Conservation (phyloP, 2,888 invertebrate genomes). For the Sarcophaga carnaria region DNA sequence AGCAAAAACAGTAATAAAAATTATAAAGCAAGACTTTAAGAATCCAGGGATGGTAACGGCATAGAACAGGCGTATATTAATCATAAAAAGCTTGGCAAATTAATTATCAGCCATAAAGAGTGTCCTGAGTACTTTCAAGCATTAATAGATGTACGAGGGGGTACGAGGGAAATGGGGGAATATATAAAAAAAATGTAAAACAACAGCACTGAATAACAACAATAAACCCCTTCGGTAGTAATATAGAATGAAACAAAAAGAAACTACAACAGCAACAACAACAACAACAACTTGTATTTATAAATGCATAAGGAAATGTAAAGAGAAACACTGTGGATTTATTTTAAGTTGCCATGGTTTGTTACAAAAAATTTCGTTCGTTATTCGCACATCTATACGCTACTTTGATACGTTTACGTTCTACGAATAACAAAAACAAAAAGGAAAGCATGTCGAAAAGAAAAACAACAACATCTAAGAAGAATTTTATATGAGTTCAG, state of each 20-base stretch:
- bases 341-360: slow-evolving; percentile 66
- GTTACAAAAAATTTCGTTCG: slow-evolving; percentile 25
- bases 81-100: slow-evolving; percentile 67
- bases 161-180: slow-evolving; percentile 11
- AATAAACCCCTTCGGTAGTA: slow-evolving; percentile 64
- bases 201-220: slow-evolving; percentile 57
- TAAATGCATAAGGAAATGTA: slow-evolving; percentile 43
- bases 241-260: slow-evolving; percentile 64
- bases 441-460: slow-evolving; percentile 14
- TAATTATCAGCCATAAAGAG: slow-evolving; percentile 66
- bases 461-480: slow-evolving; percentile 41
- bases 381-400: not conserved
- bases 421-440: not conserved
- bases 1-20: slow-evolving; percentile 7
- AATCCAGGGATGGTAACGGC: not conserved
- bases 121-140: slow-evolving; percentile 39
- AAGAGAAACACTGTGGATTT: slow-evolving; percentile 47
- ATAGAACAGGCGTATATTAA: slow-evolving; percentile 53
- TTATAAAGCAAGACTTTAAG: not conserved
- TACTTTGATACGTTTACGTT: slow-evolving; percentile 15
- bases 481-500: slow-evolving; percentile 56
- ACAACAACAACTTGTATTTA: slow-evolving; percentile 46
- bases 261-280: slow-evolving; percentile 48
- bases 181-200: slow-evolving; percentile 39
- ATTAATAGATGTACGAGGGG: slow-evolving; percentile 37